A percentile compares a stretch with the other conserved stretches of the same genome.
phyloP scores from a whole-genome alignment of 2,113 vertebrate genomes.

The Indicator indicator region DNA sequence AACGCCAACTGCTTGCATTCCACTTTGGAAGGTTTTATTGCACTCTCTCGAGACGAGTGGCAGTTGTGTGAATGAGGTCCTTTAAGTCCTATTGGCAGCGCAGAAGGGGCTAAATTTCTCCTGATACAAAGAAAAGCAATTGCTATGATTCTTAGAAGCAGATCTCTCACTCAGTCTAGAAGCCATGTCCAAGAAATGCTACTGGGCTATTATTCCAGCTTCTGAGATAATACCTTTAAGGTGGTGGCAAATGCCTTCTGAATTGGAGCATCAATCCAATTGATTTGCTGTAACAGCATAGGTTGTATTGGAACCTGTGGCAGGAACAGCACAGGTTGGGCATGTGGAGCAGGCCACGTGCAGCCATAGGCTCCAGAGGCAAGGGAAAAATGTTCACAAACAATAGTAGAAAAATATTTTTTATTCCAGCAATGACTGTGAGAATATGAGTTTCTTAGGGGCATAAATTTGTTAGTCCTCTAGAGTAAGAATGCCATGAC shows the following conservation, averaged over 20 bases:
- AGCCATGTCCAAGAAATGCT: background rate
- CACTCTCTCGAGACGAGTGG: background rate
- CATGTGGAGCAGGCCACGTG: rapidly evolving
- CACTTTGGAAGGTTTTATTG: background rate
- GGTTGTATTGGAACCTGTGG: no score
- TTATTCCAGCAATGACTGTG: background rate
- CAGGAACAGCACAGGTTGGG: rapidly evolving
- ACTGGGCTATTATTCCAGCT: background rate
- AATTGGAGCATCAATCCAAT: background rate
- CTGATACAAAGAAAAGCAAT: background rate
- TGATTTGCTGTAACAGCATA: no score
- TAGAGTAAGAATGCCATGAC: background rate
- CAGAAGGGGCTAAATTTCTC: background rate
- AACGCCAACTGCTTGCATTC: constrained; percentile 17
- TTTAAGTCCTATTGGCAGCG: background rate
- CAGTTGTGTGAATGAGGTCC: background rate
- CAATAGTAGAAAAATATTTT: constrained; percentile 26
- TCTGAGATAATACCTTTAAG: background rate
- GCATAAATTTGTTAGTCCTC: background rate
- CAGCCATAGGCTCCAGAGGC: background rate
- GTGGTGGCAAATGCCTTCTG: background rate
- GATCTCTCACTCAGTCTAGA: background rate
- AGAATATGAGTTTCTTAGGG: background rate
- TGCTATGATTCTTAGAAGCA: background rate
- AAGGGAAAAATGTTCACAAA: background rate